Conservation (phyloP, 2,888 invertebrate species). For the Crepidodera aurea region DNA sequence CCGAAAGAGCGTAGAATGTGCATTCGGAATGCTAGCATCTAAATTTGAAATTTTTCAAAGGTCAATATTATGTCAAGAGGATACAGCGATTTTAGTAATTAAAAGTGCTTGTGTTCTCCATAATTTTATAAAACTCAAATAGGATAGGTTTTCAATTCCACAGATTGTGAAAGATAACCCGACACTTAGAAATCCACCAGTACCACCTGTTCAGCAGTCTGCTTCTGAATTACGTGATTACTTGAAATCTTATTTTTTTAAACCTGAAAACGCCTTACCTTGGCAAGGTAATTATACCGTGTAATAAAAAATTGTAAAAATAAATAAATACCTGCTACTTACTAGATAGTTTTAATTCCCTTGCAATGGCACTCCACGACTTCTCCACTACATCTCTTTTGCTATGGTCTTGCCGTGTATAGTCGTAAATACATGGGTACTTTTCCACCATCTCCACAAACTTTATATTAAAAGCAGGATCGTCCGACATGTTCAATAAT, state of each 20-base stretch:
- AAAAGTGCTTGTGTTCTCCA: constrained; percentile 13
- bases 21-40: neutral
- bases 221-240: constrained; percentile 1
- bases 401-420: constrained; percentile 2
- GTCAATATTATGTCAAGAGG: constrained; percentile 1
- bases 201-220: neutral
- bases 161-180: constrained; percentile 4
- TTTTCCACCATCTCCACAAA: constrained; percentile 18
- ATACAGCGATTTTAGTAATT: constrained; percentile 9
- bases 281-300: constrained; percentile 10
- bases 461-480: constrained; percentile 15
- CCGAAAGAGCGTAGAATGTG: constrained; percentile 7
- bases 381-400: constrained; percentile 4
- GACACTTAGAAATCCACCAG: neutral
- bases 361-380: neutral
- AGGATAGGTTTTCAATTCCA: constrained; percentile 11
- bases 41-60: constrained; percentile 6
- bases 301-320: constrained; percentile 6
- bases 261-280: constrained; percentile 9
- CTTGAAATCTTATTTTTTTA: constrained; percentile 1
- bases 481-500: constrained; percentile 9
- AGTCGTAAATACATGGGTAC: constrained; percentile 19
- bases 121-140: constrained; percentile 11
- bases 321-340: constrained; percentile 2
- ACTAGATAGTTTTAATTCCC: constrained; percentile 2